These are phyloP conservation scores for Drosophila orosa DNA, from an alignment of 1,140 invertebrate species.

Conservation along the genomic window DNA sequence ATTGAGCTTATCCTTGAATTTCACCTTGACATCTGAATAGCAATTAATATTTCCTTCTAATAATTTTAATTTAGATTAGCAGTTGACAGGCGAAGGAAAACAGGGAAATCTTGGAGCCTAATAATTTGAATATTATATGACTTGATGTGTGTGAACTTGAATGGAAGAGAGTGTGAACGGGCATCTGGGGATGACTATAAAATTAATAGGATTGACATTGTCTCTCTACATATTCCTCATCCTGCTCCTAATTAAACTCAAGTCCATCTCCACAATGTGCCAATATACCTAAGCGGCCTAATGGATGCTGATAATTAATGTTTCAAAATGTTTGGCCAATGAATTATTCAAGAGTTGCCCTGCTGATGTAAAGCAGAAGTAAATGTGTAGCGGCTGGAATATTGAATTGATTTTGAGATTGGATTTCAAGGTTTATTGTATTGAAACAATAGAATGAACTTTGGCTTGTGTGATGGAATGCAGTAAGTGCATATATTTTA, in stretches of 20 bases:
- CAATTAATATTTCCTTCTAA: background rate
- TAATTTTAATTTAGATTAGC: background rate
- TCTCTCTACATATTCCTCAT: slow-evolving; percentile 1
- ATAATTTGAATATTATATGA: slow-evolving; percentile 10
- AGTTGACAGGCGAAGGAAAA: background rate
- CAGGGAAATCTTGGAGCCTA: background rate
- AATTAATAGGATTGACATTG: slow-evolving; percentile 29
- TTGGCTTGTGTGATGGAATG: background rate
- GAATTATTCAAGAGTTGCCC: slow-evolving; percentile 11
- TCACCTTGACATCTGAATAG: background rate
- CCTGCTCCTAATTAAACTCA: slow-evolving; percentile 29
- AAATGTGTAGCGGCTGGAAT: background rate
- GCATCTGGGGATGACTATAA: background rate
- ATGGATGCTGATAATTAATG: slow-evolving; percentile 29
- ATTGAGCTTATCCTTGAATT: background rate
- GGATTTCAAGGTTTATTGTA: background rate
- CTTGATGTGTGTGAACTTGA: background rate
- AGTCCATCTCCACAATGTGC: background rate
- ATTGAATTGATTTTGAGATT: background rate
- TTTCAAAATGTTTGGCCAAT: slow-evolving; percentile 5
- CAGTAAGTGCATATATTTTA: background rate
- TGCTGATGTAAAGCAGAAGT: too few species aligned
- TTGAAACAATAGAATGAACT: background rate
- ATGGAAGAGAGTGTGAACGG: background rate
- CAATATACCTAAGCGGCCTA: slow-evolving; percentile 29